Conservation (phyloP, 1,140 invertebrate species). For the Leptestheria dahalacensis region DNA sequence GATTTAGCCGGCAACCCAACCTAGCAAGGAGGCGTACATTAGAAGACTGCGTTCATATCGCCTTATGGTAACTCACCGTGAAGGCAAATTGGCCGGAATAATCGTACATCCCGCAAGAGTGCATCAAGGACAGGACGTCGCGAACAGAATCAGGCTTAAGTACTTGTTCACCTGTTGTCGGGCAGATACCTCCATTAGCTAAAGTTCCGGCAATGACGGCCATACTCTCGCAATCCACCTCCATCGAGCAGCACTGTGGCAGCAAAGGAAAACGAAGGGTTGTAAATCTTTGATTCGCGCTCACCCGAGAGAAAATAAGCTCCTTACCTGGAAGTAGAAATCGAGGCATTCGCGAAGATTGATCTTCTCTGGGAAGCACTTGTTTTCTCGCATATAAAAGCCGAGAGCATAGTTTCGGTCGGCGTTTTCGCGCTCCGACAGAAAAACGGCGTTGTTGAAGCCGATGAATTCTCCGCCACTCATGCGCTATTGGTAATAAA, state of each 20-base stretch:
- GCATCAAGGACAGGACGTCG: conserved; percentile 79
- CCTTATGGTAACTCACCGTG: conserved; percentile 42
- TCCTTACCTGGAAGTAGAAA: conserved; percentile 91
- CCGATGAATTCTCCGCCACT: conserved; percentile 80
- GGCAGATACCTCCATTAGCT: conserved; percentile 94
- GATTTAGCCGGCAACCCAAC: conserved; percentile 94
- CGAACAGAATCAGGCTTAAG: conserved; percentile 67
- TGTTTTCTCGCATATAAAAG: conserved; percentile 94
- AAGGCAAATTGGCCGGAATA: conserved; percentile 96
- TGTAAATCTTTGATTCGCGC: background rate
- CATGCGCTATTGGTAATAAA: conserved; percentile 42
- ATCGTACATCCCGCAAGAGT: conserved; percentile 96
- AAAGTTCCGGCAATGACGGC: conserved; percentile 87
- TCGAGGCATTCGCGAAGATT: conserved; percentile 87
- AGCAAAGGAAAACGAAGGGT: background rate
- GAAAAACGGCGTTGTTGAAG: conserved; percentile 91
- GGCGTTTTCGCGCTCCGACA: conserved; percentile 89
- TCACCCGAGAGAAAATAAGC: too few relatives aligned
- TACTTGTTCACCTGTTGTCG: conserved; percentile 85
- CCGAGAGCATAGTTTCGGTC: conserved; percentile 93
- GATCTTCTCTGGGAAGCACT: conserved; percentile 78
- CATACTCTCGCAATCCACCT: conserved; percentile 81
- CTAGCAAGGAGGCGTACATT: conserved; percentile 28
- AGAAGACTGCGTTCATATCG: background rate
- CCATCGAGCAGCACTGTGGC: conserved; percentile 82